Conservation (phyloP, 2,113 vertebrate genomes). For the Chaetorhynchus papuensis region DNA sequence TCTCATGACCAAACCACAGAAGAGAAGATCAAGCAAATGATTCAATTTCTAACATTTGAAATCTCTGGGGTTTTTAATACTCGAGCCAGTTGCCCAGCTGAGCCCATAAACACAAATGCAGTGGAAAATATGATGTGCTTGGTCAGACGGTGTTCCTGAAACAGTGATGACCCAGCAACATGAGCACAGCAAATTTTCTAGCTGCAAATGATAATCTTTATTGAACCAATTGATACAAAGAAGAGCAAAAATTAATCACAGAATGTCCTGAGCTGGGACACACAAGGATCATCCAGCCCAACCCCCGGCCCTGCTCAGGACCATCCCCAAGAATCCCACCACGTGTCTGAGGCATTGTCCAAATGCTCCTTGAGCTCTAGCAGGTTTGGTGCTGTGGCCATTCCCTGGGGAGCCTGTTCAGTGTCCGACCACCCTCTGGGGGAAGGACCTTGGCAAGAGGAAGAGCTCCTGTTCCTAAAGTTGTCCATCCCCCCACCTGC, state of each 20-base stretch:
- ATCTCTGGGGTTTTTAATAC: neutral
- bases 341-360: neutral
- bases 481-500: neutral
- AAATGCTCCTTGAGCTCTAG: neutral
- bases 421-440: neutral
- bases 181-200: neutral
- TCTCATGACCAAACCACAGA: neutral
- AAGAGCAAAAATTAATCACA: neutral
- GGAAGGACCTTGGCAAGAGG: neutral
- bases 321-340: neutral
- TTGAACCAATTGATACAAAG: neutral
- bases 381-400: neutral
- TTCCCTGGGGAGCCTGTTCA: neutral
- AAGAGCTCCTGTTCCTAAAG: neutral
- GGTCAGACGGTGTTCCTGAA: neutral
- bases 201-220: neutral
- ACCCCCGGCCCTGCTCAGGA: neutral
- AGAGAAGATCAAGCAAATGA: neutral
- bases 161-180: neutral
- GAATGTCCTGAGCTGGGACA: neutral
- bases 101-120: neutral
- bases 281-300: neutral
- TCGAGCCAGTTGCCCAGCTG: neutral
- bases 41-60: neutral
- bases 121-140: neutral